phyloP scores from a whole-genome alignment of 2,113 vertebrate species.

The Silurus glanis region DNA sequence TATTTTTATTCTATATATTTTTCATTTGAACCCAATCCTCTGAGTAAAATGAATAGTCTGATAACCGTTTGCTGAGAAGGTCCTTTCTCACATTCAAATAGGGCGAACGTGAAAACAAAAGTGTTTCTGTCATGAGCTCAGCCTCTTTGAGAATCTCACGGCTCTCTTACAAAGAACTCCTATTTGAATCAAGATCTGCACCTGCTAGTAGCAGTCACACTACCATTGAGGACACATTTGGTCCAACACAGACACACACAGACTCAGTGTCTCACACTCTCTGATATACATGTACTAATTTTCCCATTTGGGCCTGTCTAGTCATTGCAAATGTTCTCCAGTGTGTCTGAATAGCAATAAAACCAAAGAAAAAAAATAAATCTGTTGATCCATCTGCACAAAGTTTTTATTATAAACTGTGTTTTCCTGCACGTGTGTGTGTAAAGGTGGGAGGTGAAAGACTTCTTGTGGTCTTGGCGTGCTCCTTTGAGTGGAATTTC shows the following conservation, averaged over 20 bases:
- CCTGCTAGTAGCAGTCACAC: conserved; percentile 57
- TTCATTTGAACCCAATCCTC: conserved; percentile 37
- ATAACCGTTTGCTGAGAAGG: conserved; percentile 61
- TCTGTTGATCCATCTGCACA: conserved; percentile 24
- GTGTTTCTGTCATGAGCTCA: conserved; percentile 64
- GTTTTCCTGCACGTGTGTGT: neutral
- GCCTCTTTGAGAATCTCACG: conserved; percentile 50
- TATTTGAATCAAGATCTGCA: conserved; percentile 56
- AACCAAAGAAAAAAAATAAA: conserved; percentile 10
- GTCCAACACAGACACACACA: conserved; percentile 4
- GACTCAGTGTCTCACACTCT: conserved; percentile 11
- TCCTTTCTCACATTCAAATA: conserved; percentile 43
- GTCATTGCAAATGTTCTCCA: neutral
- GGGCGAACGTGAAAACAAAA: conserved; percentile 59
- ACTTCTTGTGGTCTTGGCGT: conserved; percentile 41
- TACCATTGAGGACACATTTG: conserved; percentile 42
- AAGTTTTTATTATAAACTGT: conserved; percentile 38
- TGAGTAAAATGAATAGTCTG: conserved; percentile 56
- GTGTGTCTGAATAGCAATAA: conserved; percentile 11
- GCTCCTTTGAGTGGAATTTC: conserved; percentile 42
- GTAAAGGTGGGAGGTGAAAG: conserved; percentile 36
- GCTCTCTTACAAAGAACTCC: conserved; percentile 53
- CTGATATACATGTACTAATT: neutral
- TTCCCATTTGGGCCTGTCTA: neutral
- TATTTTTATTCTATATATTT: conserved; percentile 48